Conservation (phyloP, 2,888 invertebrate genomes). For the Melipona beecheii region DNA sequence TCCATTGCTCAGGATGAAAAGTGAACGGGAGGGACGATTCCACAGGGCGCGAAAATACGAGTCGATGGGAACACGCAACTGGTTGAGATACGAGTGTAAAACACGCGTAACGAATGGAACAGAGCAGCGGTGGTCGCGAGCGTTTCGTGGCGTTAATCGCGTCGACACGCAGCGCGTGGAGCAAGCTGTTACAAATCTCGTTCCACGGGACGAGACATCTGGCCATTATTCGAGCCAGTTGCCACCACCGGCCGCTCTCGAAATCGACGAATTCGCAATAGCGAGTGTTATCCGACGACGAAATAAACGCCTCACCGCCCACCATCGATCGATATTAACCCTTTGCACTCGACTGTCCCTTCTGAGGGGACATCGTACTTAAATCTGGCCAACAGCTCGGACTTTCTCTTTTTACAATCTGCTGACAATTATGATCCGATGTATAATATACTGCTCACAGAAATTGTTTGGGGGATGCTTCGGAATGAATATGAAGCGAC, state of each 20-base stretch:
- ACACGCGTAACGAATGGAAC: background rate
- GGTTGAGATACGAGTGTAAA: background rate
- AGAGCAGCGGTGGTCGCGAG: background rate
- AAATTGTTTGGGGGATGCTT: too few species aligned
- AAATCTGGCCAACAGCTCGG: too few species aligned
- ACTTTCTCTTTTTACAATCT: too few species aligned
- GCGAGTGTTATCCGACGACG: slow-evolving; percentile 6
- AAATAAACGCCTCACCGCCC: background rate
- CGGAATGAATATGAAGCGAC: too few species aligned
- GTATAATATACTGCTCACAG: too few species aligned
- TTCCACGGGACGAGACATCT: slow-evolving; percentile 22
- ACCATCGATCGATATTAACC: background rate
- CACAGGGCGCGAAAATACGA: too few species aligned
- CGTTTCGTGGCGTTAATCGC: slow-evolving; percentile 13
- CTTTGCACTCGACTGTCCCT: too few species aligned
- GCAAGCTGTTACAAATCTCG: slow-evolving; percentile 21
- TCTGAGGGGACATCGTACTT: too few species aligned
- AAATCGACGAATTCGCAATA: slow-evolving; percentile 26
- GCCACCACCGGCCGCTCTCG: slow-evolving; percentile 22
- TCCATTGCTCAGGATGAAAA: too few species aligned
- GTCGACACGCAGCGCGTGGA: background rate
- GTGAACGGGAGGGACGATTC: background rate
- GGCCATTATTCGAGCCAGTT: slow-evolving; percentile 16
- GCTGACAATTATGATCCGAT: too few species aligned
- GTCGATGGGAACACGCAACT: background rate